phyloP scores from a whole-genome alignment of 2,797 vertebrate species.

The Enteromius radiatus region DNA sequence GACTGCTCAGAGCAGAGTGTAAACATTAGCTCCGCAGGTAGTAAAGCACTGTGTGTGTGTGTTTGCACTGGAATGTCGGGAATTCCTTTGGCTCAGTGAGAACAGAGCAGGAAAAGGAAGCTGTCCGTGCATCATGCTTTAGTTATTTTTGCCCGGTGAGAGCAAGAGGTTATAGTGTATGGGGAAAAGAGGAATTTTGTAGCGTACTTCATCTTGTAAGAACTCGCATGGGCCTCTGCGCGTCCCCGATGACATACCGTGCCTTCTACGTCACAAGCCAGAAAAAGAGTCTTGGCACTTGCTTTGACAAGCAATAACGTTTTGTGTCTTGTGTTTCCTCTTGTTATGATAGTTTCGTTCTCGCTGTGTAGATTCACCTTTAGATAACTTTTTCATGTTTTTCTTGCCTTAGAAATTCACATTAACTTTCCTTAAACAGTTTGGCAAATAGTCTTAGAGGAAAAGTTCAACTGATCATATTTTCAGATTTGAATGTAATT shows the following conservation, averaged over 20 bases:
- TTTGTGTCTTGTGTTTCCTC: slow-evolving; percentile 10
- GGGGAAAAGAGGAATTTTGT: slow-evolving; percentile 72
- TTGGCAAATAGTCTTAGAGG: background rate
- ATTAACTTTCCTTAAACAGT: background rate
- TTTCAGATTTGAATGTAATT: background rate
- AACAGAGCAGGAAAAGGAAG: slow-evolving; percentile 77
- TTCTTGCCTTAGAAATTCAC: background rate
- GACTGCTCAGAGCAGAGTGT: slow-evolving; percentile 22
- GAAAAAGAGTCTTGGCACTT: slow-evolving; percentile 11
- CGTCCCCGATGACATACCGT: slow-evolving; percentile 24
- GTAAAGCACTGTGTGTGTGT: slow-evolving; percentile 43
- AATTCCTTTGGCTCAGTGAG: slow-evolving; percentile 67
- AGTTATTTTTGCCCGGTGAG: slow-evolving; percentile 81
- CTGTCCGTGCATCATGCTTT: slow-evolving; percentile 65
- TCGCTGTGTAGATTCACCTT: slow-evolving; percentile 12
- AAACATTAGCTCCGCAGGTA: slow-evolving; percentile 50
- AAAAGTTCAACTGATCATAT: slow-evolving; percentile 24
- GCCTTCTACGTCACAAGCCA: background rate
- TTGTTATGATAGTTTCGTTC: slow-evolving; percentile 17
- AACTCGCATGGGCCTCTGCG: slow-evolving; percentile 32
- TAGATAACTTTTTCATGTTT: slow-evolving; percentile 25
- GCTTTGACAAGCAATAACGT: slow-evolving; percentile 13
- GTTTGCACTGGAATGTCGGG: slow-evolving; percentile 54
- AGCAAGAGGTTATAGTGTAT: slow-evolving; percentile 74
- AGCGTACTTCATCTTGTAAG: slow-evolving; percentile 62